Evolutionary conservation across 2,888 invertebrate species (phyloP), one percentile per base, ranked within the genome.

Genomic region (Perizoma flavofasciatum): DNA sequence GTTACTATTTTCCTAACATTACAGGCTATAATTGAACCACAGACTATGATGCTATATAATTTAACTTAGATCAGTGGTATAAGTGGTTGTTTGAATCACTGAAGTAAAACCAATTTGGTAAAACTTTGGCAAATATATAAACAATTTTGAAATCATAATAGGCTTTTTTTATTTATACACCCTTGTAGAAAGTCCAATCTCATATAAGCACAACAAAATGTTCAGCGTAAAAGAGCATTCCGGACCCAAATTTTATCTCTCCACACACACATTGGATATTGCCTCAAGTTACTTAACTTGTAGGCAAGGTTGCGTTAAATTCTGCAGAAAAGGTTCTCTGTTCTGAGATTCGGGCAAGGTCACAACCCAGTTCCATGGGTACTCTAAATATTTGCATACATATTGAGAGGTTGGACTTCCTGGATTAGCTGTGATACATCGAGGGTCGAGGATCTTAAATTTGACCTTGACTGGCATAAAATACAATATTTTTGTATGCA

Each of bases 231-330:
- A 10, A 4, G 0, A 41, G 0, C 10, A 41, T 10, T 41, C 9
- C 10, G 5, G 41, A 41, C n/a, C 9, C 48, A 55, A 49, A 22
- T 48, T n/a, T 45, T 37, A 37, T 37, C 5, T 37, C 5, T 22
- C 32, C 45, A 34, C 47, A 41, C 10, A 55, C 51, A 44, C 52
- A 50, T 49, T 54, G 41, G 10, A 41, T 33, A 50, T 37, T n/a
- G 32, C 41, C 34, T 37, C 59, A 50, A 55, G 44, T 10, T 44
- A 37, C 6, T 40, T 46, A 33, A 54, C 53, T 53, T 9, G 32
- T 39, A 53, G 33, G 58, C 67, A 70, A 70, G 70, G 70, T 47
- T 65, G 59, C 59, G 70, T 61, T 64, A 47, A 68, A 67, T 66
- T 63, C 57, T 54, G 60, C 66, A 63, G 66, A 66, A 70, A 65